Percentiles rank a stretch among this genome's conserved stretches.
phyloP scores from a whole-genome alignment of 1,140 invertebrate genomes.

The Batillaria attramentaria region DNA sequence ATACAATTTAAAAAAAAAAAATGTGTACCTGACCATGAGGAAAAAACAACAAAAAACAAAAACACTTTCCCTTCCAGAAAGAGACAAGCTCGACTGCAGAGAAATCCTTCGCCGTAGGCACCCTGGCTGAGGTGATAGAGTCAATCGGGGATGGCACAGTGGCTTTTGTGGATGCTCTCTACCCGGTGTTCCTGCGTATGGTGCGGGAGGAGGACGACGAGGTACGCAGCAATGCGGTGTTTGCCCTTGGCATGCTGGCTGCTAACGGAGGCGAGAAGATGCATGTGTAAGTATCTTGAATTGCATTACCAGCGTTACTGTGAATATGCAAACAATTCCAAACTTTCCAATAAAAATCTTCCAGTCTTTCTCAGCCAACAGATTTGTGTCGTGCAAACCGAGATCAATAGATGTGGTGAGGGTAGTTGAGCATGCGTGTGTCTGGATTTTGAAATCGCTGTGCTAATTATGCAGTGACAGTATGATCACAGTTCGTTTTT shows the following conservation, averaged over 20 bases:
- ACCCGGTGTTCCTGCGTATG: conserved; percentile 78
- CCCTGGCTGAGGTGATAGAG: conserved; percentile 81
- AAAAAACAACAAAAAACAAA: too few relatives aligned
- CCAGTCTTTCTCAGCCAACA: neutral
- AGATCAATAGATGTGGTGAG: too few relatives aligned
- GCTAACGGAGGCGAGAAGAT: conserved; percentile 77
- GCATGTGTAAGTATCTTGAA: conserved; percentile 75
- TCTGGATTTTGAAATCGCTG: too few relatives aligned
- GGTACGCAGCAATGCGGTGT: conserved; percentile 85
- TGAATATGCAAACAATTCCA: neutral
- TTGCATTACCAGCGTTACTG: neutral
- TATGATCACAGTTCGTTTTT: too few relatives aligned
- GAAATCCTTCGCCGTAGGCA: conserved; percentile 82
- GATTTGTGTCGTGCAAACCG: too few relatives aligned
- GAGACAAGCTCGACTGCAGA: conserved; percentile 77
- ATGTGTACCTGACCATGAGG: too few relatives aligned
- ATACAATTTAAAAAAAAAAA: too few relatives aligned
- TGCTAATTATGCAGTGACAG: too few relatives aligned
- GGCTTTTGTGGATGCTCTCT: conserved; percentile 77
- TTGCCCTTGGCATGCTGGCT: conserved; percentile 82
- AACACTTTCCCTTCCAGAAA: too few relatives aligned
- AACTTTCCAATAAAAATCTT: neutral
- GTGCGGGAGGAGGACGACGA: conserved; percentile 78
- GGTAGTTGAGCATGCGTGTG: too few relatives aligned
- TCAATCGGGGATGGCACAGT: conserved; percentile 74